Conservation (phyloP, 2,888 invertebrate genomes). For the Psylliodes chrysocephalus region DNA sequence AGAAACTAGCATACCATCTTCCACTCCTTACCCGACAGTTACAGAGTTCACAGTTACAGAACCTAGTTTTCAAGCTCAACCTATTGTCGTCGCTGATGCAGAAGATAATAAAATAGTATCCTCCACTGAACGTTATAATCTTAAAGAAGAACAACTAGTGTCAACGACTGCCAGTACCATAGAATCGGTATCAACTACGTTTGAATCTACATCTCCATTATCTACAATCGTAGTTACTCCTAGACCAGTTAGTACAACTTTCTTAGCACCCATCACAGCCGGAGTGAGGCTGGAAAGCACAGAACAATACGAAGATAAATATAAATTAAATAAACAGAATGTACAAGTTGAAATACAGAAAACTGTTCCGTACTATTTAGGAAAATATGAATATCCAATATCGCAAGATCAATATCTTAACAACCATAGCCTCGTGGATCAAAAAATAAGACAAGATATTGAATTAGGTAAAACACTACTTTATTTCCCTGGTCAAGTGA, state of each 20-base stretch:
- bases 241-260: slow-evolving; percentile 68
- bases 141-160: slow-evolving; percentile 36
- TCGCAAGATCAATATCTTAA: slow-evolving; percentile 57
- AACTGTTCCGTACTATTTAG: slow-evolving; percentile 69
- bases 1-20: slow-evolving; percentile 11
- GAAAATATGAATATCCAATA: slow-evolving; percentile 64
- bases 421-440: slow-evolving; percentile 48
- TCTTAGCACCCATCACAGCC: slow-evolving; percentile 71
- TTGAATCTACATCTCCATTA: slow-evolving; percentile 42
- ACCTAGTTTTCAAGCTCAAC: slow-evolving; percentile 54
- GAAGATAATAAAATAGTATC: slow-evolving; percentile 51
- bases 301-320: slow-evolving; percentile 41
- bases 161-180: slow-evolving; percentile 52
- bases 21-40: slow-evolving; percentile 30
- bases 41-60: slow-evolving; percentile 40
- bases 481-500: slow-evolving; percentile 44
- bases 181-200: slow-evolving; percentile 44
- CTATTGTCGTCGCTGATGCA: slow-evolving; percentile 62
- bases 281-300: slow-evolving; percentile 67
- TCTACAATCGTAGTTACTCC: slow-evolving; percentile 66
- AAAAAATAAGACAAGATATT: slow-evolving; percentile 62
- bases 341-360: slow-evolving; percentile 73
- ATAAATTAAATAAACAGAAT: slow-evolving; percentile 59
- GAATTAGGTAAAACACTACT: slow-evolving; percentile 63
- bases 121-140: slow-evolving; percentile 48